These are phyloP conservation scores for Chironomus tentans DNA, from an alignment of 2,888 invertebrate species.

Conservation along the genomic window DNA sequence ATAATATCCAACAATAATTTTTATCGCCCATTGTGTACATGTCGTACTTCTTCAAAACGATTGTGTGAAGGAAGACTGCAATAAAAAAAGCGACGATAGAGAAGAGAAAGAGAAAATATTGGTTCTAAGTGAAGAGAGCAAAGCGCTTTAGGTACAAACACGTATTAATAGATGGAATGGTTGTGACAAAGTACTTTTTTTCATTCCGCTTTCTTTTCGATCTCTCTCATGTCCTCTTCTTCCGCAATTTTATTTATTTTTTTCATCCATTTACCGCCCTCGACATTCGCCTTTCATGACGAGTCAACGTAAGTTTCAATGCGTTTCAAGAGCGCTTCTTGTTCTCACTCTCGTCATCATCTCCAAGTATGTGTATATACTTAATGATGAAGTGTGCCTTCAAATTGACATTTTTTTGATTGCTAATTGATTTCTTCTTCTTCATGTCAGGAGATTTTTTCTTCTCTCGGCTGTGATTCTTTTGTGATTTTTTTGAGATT, in stretches of 20 bases:
- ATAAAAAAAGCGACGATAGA: background rate
- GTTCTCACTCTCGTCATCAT: background rate
- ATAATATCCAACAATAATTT: constrained; percentile 26
- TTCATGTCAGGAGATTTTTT: background rate
- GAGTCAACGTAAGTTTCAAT: background rate
- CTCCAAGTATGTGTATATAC: constrained; percentile 2
- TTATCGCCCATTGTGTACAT: constrained; percentile 23
- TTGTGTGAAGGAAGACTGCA: constrained; percentile 4
- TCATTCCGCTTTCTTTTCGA: no score
- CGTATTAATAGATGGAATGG: constrained; percentile 13
- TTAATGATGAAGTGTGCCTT: constrained; percentile 11
- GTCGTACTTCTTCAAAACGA: background rate
- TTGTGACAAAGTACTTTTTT: constrained; percentile 20
- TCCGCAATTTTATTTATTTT: no score
- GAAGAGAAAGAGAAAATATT: background rate
- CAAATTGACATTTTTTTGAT: constrained; percentile 24
- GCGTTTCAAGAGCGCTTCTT: background rate
- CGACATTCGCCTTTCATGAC: no score
- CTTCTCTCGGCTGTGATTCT: no score
- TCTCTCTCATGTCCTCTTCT: no score
- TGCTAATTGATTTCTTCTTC: constrained; percentile 20
- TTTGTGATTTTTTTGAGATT: no score
- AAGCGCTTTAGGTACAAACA: background rate
- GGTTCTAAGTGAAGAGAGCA: background rate
- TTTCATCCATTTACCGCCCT: background rate